Percentiles rank a stretch among this genome's conserved stretches.
phyloP scores from a whole-genome alignment of 1,140 invertebrate genomes.

The Heliconius melpomene region DNA sequence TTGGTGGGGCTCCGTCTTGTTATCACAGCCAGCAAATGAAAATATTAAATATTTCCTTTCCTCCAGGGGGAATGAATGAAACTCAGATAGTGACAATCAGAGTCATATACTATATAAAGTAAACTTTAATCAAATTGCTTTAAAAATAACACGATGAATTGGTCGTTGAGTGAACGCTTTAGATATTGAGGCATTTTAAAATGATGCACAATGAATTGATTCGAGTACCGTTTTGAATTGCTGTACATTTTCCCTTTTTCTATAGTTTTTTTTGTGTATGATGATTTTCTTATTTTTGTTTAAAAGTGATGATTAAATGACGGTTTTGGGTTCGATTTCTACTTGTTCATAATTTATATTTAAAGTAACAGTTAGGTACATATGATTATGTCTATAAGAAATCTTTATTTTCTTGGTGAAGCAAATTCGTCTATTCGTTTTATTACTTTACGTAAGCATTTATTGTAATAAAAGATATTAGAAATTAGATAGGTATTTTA shows the following conservation, averaged over 20 bases:
- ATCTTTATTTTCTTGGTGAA: too few species aligned
- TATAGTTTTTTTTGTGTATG: background rate
- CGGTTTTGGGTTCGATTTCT: too few species aligned
- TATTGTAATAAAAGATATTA: background rate
- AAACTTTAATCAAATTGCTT: background rate
- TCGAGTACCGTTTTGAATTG: background rate
- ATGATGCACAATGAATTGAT: background rate
- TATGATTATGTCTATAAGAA: too few species aligned
- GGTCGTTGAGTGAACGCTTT: background rate
- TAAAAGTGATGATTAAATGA: too few species aligned
- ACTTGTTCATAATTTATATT: too few species aligned
- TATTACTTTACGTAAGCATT: constrained; percentile 1
- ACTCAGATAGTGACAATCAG: too few species aligned
- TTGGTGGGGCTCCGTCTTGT: too few species aligned
- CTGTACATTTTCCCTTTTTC: background rate
- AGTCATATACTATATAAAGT: background rate
- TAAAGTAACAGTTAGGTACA: too few species aligned
- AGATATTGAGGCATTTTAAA: background rate
- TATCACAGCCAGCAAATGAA: too few species aligned
- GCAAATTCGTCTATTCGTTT: background rate
- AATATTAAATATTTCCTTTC: too few species aligned
- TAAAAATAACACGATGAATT: background rate
- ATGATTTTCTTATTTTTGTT: too few species aligned
- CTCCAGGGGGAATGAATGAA: too few species aligned
- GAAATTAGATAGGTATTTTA: background rate